These are phyloP conservation scores for Sebastolobus alascanus DNA, from an alignment of 2,797 vertebrate species.

Conservation along the genomic window DNA sequence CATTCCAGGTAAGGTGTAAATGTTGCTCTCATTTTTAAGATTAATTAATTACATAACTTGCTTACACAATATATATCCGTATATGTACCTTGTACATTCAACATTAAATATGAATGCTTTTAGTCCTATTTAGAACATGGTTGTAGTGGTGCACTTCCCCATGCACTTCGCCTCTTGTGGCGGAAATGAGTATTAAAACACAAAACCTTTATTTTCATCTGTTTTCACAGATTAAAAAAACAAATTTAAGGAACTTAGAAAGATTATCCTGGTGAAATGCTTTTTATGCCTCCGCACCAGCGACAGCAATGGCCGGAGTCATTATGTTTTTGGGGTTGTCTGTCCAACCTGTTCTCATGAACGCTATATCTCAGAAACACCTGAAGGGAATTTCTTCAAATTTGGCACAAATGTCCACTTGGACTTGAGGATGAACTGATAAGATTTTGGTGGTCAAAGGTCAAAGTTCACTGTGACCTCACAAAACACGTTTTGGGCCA, in stretches of 20 bases:
- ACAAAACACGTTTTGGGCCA: too few relatives aligned
- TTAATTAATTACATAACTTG: neutral
- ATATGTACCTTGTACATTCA: neutral
- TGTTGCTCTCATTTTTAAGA: neutral
- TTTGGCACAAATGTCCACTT: too few relatives aligned
- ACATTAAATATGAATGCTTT: too few relatives aligned
- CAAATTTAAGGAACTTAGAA: neutral
- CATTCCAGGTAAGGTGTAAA: constrained; percentile 90
- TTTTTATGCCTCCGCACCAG: neutral
- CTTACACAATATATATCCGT: neutral
- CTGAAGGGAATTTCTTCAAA: too few relatives aligned
- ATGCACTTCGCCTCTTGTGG: neutral
- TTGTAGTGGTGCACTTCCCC: neutral
- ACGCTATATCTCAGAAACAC: too few relatives aligned
- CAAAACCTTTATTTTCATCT: neutral
- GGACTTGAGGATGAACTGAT: fast-evolving
- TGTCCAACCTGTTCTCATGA: fast-evolving
- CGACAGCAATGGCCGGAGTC: too few relatives aligned
- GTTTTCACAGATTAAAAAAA: neutral
- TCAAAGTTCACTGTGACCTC: too few relatives aligned
- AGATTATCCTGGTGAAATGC: neutral
- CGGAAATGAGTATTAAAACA: neutral
- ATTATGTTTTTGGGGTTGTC: too few relatives aligned
- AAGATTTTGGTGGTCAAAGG: too few relatives aligned
- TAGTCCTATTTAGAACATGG: too few relatives aligned